These are phyloP conservation scores for Poliocrania exsul DNA, from an alignment of 2,797 vertebrate genomes.

Conservation along the genomic window DNA sequence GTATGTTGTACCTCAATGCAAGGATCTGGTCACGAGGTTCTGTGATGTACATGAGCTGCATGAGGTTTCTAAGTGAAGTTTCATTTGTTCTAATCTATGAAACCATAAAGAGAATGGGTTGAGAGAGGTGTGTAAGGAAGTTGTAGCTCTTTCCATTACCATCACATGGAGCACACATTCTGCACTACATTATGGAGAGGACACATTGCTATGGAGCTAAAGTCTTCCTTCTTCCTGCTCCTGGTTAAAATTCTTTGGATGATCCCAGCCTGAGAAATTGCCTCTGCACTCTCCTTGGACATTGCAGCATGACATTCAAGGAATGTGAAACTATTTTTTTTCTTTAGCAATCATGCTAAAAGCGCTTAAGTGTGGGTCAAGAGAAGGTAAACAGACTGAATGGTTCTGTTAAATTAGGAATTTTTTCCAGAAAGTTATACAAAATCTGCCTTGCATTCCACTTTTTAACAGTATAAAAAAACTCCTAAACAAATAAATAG, in stretches of 20 bases:
- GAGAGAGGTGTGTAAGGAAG: not conserved
- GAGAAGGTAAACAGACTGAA: not conserved
- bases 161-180: not conserved
- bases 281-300: not conserved
- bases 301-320: not conserved
- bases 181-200: fast-evolving
- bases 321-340: not conserved
- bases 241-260: not conserved
- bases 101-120: not conserved
- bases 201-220: not conserved
- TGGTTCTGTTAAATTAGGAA: not conserved
- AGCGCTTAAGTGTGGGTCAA: not conserved
- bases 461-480: not conserved
- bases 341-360: not conserved
- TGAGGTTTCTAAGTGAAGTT: not conserved
- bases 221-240: not conserved
- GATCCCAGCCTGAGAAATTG: not conserved
- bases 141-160: not conserved
- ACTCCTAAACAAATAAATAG: fast-evolving
- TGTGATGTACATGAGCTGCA: not conserved
- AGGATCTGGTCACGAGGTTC: not conserved
- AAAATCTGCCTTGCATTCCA: not conserved
- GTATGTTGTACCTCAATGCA: not conserved
- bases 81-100: not conserved
- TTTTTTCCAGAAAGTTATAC: not conserved